Evolutionary conservation across 2,888 invertebrate genomes (phyloP).

Genomic region (Aricia artaxerxes): DNA sequence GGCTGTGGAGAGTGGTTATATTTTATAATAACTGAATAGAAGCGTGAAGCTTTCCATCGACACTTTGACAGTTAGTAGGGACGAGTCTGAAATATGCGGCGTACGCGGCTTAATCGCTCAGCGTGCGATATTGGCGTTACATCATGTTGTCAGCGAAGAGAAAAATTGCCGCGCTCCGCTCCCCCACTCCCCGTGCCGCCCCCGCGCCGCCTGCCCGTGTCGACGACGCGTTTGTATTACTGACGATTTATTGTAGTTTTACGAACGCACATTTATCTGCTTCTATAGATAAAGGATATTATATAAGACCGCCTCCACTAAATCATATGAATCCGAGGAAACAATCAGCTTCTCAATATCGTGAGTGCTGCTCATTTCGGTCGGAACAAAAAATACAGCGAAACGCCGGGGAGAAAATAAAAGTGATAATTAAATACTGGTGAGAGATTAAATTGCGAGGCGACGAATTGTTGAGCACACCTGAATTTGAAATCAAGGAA

Average conservation of each 20-base stretch:
- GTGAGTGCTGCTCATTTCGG: background rate
- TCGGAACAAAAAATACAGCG: constrained; percentile 1
- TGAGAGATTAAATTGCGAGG: constrained; percentile 29
- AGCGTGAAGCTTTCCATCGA: constrained; percentile 59
- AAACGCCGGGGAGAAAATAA: constrained; percentile 11
- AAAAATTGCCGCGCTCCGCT: constrained; percentile 74
- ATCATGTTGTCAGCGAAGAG: constrained; percentile 80
- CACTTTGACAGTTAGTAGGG: constrained; percentile 79
- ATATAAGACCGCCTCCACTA: constrained; percentile 34
- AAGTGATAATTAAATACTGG: constrained; percentile 28
- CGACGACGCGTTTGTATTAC: constrained; percentile 76
- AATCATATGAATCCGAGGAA: constrained; percentile 3
- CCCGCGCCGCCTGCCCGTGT: constrained; percentile 51
- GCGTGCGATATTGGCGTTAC: constrained; percentile 80
- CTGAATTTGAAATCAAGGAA: constrained; percentile 48
- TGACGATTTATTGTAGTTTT: constrained; percentile 74
- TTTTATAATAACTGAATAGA: constrained; percentile 30
- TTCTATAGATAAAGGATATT: constrained; percentile 46
- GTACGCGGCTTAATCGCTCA: constrained; percentile 80
- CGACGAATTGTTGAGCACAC: constrained; percentile 31
- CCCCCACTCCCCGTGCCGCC: constrained; percentile 47
- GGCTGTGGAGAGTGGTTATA: constrained; percentile 2
- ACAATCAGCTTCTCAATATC: background rate
- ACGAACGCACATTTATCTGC: constrained; percentile 68
- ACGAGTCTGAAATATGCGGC: constrained; percentile 78